A percentile compares a stretch with the other conserved stretches of the same genome.
These are phyloP conservation scores for Troglohyphantes excavatus DNA, from an alignment of 2,888 invertebrate species.

Conservation along the genomic window DNA sequence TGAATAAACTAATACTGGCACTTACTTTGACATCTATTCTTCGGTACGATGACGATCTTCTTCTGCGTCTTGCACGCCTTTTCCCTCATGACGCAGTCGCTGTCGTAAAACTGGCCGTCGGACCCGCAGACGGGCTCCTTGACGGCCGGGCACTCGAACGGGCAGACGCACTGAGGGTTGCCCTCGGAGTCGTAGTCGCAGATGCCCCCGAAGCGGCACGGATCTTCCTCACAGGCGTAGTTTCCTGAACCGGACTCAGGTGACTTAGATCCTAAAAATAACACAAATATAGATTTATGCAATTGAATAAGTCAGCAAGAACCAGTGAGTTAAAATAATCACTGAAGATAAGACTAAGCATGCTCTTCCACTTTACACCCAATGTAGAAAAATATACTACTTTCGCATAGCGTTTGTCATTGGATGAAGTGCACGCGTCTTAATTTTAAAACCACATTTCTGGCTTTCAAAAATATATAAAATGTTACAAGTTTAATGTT, in stretches of 20 bases:
- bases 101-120: constrained; percentile 90
- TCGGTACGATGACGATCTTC: constrained; percentile 89
- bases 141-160: constrained; percentile 70
- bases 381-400: too few relatives aligned
- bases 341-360: too few relatives aligned
- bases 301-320: neutral
- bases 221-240: constrained; percentile 70
- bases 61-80: constrained; percentile 93
- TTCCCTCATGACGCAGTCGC: constrained; percentile 92
- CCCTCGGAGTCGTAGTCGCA: constrained; percentile 87
- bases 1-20: neutral
- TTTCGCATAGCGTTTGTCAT: too few relatives aligned
- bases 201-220: constrained; percentile 86
- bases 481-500: too few relatives aligned
- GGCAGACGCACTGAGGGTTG: constrained; percentile 90
- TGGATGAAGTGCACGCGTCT: too few relatives aligned
- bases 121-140: constrained; percentile 90
- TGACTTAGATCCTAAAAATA: constrained; percentile 38
- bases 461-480: too few relatives aligned
- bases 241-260: constrained; percentile 65
- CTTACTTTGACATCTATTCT: constrained; percentile 91
- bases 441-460: too few relatives aligned
- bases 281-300: neutral
- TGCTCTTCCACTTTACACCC: too few relatives aligned
- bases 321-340: neutral